Base-by-base conservation (phyloP, 2,888 invertebrate species). In the Thelaira solivaga region DNA sequence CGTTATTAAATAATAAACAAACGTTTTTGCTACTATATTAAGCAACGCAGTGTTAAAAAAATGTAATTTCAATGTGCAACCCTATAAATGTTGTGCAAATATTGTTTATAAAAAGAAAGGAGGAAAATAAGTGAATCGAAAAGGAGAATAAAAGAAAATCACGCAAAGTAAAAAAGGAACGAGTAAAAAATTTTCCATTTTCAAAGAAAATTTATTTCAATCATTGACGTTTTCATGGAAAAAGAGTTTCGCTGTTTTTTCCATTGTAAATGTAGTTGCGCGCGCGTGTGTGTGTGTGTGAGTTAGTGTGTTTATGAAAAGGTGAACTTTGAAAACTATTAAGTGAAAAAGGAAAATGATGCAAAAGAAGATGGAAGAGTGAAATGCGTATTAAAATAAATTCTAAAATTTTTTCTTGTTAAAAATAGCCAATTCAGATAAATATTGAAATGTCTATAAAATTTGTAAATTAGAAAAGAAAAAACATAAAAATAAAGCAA, bases 161-260 rank as follows among this genome's bases (percentile, higher is more conserved):
- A 74, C 64, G 31, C 41, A 76, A 43, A 76, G 71, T 6, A 39
- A 61, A 79, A 80, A 80, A 72, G 61, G 67, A 69, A 80, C 53
- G 68, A 73, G 53, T 59, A 68, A 67, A 75, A 81, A 84, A 82
- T 81, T 82, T 83, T 84, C 83, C 82, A 84, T 82, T 81, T 82
- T 81, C 80, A 82, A 82, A 80, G 80, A 80, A 82, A 84, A 81
- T 80, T 73, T 53, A 65, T 79, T 79, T 75, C 29, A 78, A 71
- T 74, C 69, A 78, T 69, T 74, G 78, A 74, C 65, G 74, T 65
- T 78, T 78, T 51, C 69, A 74, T 78, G 74, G 64, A 73, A 62
- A 61, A 73, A 80, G 69, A 80, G 69, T 76, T 79, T 45, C 55
- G 62, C 57, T 61, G 49, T 22, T 41, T 8, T 26, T 18, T 24